Percentiles rank a stretch among this genome's conserved stretches.
phyloP scores from a whole-genome alignment of 2,113 vertebrate genomes.

The Podarcis muralis region DNA sequence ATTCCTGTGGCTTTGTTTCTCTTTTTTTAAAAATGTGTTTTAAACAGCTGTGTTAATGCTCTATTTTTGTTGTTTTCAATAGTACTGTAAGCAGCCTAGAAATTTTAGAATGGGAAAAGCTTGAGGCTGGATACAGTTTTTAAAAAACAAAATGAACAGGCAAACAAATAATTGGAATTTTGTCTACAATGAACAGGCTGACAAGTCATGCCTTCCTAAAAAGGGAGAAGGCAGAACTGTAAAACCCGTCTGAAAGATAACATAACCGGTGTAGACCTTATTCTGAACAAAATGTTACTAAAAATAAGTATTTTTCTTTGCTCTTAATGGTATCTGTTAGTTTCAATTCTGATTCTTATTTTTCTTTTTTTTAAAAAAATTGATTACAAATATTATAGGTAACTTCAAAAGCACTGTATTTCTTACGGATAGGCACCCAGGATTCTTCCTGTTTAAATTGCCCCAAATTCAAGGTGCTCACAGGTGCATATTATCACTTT shows the following conservation, averaged over 20 bases:
- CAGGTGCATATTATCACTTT: slow-evolving; percentile 36
- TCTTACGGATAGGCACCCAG: background rate
- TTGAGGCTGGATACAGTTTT: background rate
- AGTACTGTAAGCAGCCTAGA: background rate
- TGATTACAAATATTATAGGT: background rate
- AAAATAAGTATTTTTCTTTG: background rate
- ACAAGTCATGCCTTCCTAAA: background rate
- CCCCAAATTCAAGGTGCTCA: background rate
- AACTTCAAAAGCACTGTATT: background rate
- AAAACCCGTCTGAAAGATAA: background rate
- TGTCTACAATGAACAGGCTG: background rate
- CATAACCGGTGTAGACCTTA: background rate
- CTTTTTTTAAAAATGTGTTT: background rate
- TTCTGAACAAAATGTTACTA: background rate
- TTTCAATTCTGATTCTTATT: background rate
- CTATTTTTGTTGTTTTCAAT: background rate
- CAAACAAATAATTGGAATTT: background rate
- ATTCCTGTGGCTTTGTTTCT: too few species aligned
- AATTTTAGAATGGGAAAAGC: too few species aligned
- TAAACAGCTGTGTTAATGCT: background rate
- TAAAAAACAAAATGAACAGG: background rate
- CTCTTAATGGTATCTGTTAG: background rate
- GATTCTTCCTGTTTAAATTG: slow-evolving; percentile 9
- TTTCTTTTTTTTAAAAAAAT: background rate
- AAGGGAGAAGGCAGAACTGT: background rate